Base-by-base conservation (phyloP, 1,140 invertebrate species). In the Meloidogyne chitwoodi region DNA sequence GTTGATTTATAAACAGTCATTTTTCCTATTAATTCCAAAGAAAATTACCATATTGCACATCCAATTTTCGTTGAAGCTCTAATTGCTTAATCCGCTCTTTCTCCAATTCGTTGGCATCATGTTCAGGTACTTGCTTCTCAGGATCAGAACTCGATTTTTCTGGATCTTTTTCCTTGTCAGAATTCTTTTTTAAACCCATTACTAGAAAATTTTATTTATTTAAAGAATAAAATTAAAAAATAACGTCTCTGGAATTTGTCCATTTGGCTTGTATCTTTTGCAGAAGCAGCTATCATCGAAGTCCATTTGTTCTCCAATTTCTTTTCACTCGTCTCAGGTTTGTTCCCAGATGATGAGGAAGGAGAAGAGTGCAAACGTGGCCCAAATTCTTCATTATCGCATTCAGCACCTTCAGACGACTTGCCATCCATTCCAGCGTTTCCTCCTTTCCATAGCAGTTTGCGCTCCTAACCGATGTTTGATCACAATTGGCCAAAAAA, bases 161-260 rank as follows among this genome's bases (percentile, higher is more conserved):
- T 14, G 5, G 4, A 56, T 4, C 48, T n/a, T 56, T 56, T 10
- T 56, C 48, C 5, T 0, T 22, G 5, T 56, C 48, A 56, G 48
- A 56, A 56, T 56, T 56, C 48, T 56, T 56, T n/a, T 56, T 56
- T n/a, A 56, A n/a, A n/a, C 48, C 48, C 48, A 56, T 56, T 19
- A 56, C 48, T 56, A 6, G n/a, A 56, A 56, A 19, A n/a, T n/a
- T 56, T n/a, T n/a, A 6, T 56, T n/a, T 4, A 2, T 48, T 48
- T 19, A n/a, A 56, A 56, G n/a, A 56, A 56, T 56, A 56, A 16
- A 44, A 16, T n/a, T n/a, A 56, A n/a, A 56, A 68, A 68, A 56
- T 63, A 29, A 73, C 71, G 27, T 65, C 71, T 61, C 71, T 73
- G 71, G 22, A 73, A 73, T 64, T 73, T 73, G 44, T 73, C 71